Conservation (phyloP, 2,113 vertebrate species). For the Phyllostomus discolor region DNA sequence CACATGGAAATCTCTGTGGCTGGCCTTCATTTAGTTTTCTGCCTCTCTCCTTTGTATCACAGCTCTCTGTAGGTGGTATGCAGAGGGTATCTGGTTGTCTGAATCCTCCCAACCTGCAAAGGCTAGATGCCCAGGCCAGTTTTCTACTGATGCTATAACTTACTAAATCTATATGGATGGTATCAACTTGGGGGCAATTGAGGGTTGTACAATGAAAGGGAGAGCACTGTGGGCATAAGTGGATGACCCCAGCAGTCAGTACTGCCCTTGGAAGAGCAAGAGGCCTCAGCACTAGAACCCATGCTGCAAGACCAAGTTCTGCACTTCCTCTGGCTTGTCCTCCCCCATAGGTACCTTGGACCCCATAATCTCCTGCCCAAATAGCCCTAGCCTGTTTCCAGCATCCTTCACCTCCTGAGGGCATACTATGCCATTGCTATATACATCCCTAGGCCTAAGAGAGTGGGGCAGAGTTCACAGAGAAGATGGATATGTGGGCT, state of each 20-base stretch:
- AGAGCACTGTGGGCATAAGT: background rate
- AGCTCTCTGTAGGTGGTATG: background rate
- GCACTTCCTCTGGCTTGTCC: background rate
- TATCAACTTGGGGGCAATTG: background rate
- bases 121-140: background rate
- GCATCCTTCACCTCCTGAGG: background rate
- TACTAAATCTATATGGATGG: background rate
- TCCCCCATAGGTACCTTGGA: background rate
- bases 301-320: background rate
- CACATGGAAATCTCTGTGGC: background rate
- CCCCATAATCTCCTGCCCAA: background rate
- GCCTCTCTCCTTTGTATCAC: background rate
- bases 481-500: background rate
- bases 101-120: background rate
- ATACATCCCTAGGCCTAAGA: background rate
- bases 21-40: background rate
- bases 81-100: background rate
- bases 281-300: background rate
- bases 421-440: background rate
- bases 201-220: background rate
- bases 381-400: background rate
- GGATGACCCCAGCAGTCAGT: background rate
- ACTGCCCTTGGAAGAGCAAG: background rate
- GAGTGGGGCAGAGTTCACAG: background rate
- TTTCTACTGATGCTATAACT: background rate